Evolutionary conservation across 2,797 vertebrate species (phyloP), one percentile per base, ranked within the genome.

Genomic region (Limosa lapponica): DNA sequence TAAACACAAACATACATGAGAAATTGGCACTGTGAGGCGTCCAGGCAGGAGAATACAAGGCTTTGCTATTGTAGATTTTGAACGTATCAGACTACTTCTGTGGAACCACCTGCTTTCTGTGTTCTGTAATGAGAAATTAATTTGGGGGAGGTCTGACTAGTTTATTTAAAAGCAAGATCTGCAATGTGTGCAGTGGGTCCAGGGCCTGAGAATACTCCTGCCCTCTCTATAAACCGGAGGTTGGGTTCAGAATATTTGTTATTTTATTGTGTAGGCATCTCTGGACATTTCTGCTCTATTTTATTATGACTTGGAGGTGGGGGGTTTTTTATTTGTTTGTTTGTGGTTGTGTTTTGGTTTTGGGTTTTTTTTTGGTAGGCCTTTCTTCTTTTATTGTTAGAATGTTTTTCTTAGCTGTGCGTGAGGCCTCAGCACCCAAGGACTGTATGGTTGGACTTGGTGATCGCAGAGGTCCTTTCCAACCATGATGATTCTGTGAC

Each of bases 241-340:
- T 8, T 84, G 23, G 5, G 10, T 61, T 70, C 62, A 57, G 16
- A 85, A 52, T 72, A n/a, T 57, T 69, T 37, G 17, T 55, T 71
- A 7, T 87, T 75, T 90, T 72, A 8, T 32, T 44, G 3, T 71
- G 23, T 61, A 13, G 64, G 15, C 22, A 43, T 58, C 19, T 67
- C 37, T 65, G 7, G 32, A 59, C 27, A 7, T 70, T 89, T 83
- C 23, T 90, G 36, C 12, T 70, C 13, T 36, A 2, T 75, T 84
- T 84, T 18, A 16, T 32, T 80, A 48, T 82, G 59, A 55, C 32
- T 73, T 79, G 24, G 23, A 54, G 30, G 14, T 11, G 7, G 30
- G 11, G 1, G 3, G 0, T n/a, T 23, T 10, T 37, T 30, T 8
- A 11, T 51, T n/a, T 19, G 17, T 8, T 30, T 32, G 5, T 0